phyloP scores from a whole-genome alignment of 2,888 invertebrate species.

The Trachelus troglodyta region DNA sequence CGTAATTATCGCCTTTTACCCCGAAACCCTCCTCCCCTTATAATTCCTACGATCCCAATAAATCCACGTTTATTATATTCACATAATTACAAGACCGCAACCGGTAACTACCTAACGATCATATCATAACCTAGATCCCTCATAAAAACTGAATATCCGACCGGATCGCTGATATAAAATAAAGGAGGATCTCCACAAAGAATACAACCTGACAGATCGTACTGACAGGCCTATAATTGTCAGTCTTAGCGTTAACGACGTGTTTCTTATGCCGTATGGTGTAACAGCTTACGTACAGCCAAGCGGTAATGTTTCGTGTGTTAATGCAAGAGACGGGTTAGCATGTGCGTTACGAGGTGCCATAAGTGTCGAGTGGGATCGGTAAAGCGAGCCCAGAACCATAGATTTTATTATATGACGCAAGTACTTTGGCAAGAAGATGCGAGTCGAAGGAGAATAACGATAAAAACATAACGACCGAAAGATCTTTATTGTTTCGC shows the following conservation, averaged over 20 bases:
- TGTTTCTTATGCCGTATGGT: not conserved
- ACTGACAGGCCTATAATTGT: not conserved
- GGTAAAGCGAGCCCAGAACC: not conserved
- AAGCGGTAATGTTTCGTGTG: not conserved
- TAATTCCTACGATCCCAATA: not conserved
- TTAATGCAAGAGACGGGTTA: not conserved
- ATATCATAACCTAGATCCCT: not conserved
- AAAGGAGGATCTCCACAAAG: not conserved
- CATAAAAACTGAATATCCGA: not conserved
- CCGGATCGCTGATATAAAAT: not conserved
- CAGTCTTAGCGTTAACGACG: not conserved
- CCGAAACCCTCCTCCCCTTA: too few relatives aligned
- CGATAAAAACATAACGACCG: not conserved
- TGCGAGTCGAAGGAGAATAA: not conserved
- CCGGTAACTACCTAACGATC: not conserved
- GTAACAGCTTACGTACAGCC: not conserved
- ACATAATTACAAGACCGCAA: not conserved
- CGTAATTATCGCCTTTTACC: too few relatives aligned
- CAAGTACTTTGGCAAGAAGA: not conserved
- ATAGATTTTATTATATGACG: not conserved
- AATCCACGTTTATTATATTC: not conserved
- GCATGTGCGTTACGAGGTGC: not conserved
- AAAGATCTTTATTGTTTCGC: conserved; percentile 9
- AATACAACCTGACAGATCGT: not conserved
- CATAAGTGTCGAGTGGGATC: not conserved